Evolutionary conservation across 2,113 vertebrate genomes (phyloP).

Genomic region (Donacobius atricapilla): DNA sequence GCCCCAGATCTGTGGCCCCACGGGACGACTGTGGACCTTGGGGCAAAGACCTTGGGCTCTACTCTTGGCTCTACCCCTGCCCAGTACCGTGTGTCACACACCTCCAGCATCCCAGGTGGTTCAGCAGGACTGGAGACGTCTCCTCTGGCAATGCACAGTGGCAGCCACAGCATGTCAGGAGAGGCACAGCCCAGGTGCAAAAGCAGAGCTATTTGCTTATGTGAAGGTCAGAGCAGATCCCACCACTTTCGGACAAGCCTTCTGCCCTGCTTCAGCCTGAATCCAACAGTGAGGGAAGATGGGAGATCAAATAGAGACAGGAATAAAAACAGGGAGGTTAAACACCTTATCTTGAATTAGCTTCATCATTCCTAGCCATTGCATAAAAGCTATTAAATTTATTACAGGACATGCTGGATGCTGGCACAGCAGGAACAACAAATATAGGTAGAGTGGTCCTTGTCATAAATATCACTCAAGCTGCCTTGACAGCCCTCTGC

Average conservation of each 20-base stretch:
- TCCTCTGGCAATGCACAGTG: not conserved
- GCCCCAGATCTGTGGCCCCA: not conserved
- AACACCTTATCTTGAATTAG: not conserved
- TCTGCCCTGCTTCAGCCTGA: not conserved
- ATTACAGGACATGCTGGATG: not conserved
- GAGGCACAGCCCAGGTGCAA: fast-evolving
- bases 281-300: not conserved
- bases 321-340: not conserved
- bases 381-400: conserved; percentile 5
- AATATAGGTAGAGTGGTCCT: not conserved
- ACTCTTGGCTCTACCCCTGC: not conserved
- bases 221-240: not conserved
- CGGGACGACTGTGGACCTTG: fast-evolving
- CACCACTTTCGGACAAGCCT: not conserved
- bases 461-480: not conserved
- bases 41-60: not conserved
- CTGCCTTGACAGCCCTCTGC: not conserved
- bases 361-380: not conserved
- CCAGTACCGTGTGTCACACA: fast-evolving
- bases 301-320: not conserved
- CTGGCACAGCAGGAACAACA: conserved; percentile 8
- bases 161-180: not conserved
- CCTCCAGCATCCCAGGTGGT: not conserved
- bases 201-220: not conserved
- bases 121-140: not conserved